Conservation (phyloP, 2,888 invertebrate genomes). For the Dermolepida albohirtum region DNA sequence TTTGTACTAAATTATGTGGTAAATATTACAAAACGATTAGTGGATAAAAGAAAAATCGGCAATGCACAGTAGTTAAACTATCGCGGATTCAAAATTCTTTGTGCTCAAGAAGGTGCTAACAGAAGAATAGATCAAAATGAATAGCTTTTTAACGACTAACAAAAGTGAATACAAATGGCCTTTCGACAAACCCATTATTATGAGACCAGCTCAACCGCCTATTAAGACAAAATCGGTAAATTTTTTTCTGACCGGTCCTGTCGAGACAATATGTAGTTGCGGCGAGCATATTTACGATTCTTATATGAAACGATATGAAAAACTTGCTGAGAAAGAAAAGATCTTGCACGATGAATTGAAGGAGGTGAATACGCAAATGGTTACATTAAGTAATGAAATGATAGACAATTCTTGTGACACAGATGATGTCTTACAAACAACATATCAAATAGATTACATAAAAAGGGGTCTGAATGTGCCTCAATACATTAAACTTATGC, state of each 20-base stretch:
- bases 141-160: conserved; percentile 66
- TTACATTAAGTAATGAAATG: conserved; percentile 71
- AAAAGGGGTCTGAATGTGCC: conserved; percentile 70
- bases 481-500: conserved; percentile 70
- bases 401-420: conserved; percentile 74
- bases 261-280: conserved; percentile 75
- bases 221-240: conserved; percentile 65
- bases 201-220: conserved; percentile 74
- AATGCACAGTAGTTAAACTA: conserved; percentile 23
- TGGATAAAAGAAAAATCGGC: conserved; percentile 23
- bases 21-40: conserved; percentile 11
- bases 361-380: conserved; percentile 64
- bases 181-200: conserved; percentile 69
- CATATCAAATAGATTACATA: conserved; percentile 72
- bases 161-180: conserved; percentile 73
- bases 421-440: conserved; percentile 71
- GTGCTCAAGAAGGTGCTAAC: conserved; percentile 14
- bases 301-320: conserved; percentile 72
- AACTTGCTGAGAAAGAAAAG: conserved; percentile 72
- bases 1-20: conserved; percentile 44
- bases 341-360: conserved; percentile 68
- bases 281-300: conserved; percentile 73
- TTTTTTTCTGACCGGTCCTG: conserved; percentile 67
- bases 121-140: conserved; percentile 43
- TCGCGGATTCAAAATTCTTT: conserved; percentile 31